Base-by-base conservation (phyloP, 1,140 invertebrate species). In the Euwallacea fornicatus region DNA sequence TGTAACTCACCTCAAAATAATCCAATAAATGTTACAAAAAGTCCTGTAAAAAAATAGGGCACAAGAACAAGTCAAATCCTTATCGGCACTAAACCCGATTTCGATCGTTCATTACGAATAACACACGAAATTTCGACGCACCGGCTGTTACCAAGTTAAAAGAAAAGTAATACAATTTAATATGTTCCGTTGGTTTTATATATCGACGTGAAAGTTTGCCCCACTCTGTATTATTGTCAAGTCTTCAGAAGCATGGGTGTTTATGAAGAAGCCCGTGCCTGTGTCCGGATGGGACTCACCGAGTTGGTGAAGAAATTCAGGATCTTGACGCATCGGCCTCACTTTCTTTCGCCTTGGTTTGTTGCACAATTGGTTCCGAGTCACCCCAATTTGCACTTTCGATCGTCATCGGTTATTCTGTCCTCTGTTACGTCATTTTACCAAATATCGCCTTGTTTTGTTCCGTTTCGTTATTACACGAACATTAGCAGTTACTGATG, bases 101-200 rank as follows among this genome's bases (percentile, higher is more conserved):
- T 47, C 56, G 66, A 71, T 65, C 69, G 56, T 63, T 54, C 69
- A 66, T 71, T 58, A 63, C 67, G 65, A 62, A 56, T 69, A 63
- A 11, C 61, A 68, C 69, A 70, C 68, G 72, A 64, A 66, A 72
- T 70, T 62, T 69, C 43, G 46, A 76, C 73, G 65, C 76, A 72
- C 66, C 69, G 64, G 65, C 69, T 66, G 66, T 71, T 46, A 47
- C 42, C 66, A 64, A 62, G 60, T 50, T 68, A 65, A 63, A 71
- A 63, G 64, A 77, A 76, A 78, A 78, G 76, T 80, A 80, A 80
- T 79, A 77, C 76, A 75, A 69, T 78, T 79, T 76, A 76, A 78
- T 78, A 75, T 78, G 73, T 78, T 76, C 76, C 74, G 76, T 79
- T 78, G 78, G 74, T 80, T 80, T 79, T 80, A 80, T 80, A 80